Conservation (phyloP, 1,140 invertebrate species). For the Brachystomella parvula region DNA sequence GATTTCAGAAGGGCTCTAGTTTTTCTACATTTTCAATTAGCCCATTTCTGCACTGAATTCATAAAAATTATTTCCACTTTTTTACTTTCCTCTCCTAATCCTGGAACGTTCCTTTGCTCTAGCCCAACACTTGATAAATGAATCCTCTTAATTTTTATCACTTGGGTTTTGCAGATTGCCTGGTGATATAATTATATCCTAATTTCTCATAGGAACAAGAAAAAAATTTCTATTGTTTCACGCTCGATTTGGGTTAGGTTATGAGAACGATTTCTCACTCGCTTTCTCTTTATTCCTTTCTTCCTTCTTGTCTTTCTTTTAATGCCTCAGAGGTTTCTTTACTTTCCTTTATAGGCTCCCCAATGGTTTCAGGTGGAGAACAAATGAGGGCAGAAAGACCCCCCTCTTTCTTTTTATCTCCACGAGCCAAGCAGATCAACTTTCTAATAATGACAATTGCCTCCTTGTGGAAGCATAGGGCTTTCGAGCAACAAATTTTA, state of each 20-base stretch:
- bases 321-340: background rate
- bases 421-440: too few species aligned
- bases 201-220: slow-evolving; percentile 19
- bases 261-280: slow-evolving; percentile 22
- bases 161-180: background rate
- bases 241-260: slow-evolving; percentile 30
- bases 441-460: too few species aligned
- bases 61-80: background rate
- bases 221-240: slow-evolving; percentile 32
- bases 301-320: background rate
- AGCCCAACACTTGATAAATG: background rate
- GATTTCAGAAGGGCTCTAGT: too few species aligned
- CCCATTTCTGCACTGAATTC: too few species aligned
- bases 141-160: background rate
- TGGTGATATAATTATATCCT: slow-evolving; percentile 22
- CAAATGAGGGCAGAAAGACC: background rate
- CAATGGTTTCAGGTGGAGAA: background rate
- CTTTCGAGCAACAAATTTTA: slow-evolving; percentile 1
- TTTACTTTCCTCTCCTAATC: background rate
- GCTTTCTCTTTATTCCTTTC: background rate
- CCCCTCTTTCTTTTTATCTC: background rate
- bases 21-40: too few species aligned
- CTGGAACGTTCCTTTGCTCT: background rate
- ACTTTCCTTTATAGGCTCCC: background rate
- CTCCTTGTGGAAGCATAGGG: too few species aligned